Percentiles rank a stretch among this genome's conserved stretches.
These are phyloP conservation scores for Perizoma flavofasciatum DNA, from an alignment of 2,888 invertebrate genomes.

Conservation along the genomic window DNA sequence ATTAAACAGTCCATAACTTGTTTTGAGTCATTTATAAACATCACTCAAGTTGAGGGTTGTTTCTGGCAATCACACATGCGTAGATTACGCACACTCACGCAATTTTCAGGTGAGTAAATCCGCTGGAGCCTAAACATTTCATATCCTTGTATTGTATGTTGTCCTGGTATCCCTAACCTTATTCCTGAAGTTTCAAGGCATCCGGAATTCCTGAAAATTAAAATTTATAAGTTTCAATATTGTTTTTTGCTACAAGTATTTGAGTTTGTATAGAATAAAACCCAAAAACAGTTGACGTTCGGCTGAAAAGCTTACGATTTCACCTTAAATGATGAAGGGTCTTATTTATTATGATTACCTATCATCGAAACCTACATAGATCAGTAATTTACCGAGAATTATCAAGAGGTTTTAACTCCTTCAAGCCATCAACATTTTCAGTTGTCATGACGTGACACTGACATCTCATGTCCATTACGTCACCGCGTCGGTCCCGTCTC, in stretches of 20 bases:
- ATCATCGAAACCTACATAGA: not conserved
- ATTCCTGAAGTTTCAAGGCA: constrained; percentile 81
- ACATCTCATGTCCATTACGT: constrained; percentile 77
- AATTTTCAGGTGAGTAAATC: constrained; percentile 28
- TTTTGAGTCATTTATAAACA: constrained; percentile 19
- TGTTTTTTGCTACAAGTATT: not conserved
- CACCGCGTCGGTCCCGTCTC: constrained; percentile 72
- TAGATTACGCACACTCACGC: constrained; percentile 45
- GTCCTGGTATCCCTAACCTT: constrained; percentile 79
- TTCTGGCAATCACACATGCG: constrained; percentile 43
- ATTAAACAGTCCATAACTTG: constrained; percentile 26
- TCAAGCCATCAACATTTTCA: constrained; percentile 31
- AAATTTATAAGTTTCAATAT: constrained; percentile 4
- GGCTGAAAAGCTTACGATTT: too few relatives aligned
- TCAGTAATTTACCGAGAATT: too few relatives aligned
- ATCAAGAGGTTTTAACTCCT: not conserved
- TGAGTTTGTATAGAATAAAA: not conserved
- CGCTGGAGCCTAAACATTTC: constrained; percentile 38
- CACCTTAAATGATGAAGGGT: too few relatives aligned
- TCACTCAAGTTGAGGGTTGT: constrained; percentile 25
- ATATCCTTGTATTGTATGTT: constrained; percentile 49
- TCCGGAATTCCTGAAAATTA: constrained; percentile 26
- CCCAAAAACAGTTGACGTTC: too few relatives aligned
- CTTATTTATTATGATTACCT: too few relatives aligned
- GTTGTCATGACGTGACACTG: constrained; percentile 65